Percentiles rank a stretch among this genome's conserved stretches.
Conservation (phyloP, 2,113 vertebrate genomes). For the Sciurus niger region DNA sequence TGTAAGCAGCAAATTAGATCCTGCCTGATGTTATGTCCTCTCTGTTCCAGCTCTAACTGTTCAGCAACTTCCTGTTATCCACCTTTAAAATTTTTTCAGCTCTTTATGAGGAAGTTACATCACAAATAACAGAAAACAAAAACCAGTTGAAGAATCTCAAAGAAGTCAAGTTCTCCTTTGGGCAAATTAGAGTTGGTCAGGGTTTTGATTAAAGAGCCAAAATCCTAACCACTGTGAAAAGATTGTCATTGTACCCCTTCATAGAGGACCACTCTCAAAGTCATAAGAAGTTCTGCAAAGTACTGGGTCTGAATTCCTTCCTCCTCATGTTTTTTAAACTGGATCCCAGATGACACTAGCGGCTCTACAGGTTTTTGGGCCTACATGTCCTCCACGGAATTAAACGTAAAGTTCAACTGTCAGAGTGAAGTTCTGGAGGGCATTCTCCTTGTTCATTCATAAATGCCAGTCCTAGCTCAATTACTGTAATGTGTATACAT, state of each 20-base stretch:
- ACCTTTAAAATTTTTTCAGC: slow-evolving; percentile 98
- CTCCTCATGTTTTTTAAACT: slow-evolving; percentile 99
- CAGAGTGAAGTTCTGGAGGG: slow-evolving; percentile 97
- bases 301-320: slow-evolving; percentile 98
- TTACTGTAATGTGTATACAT: slow-evolving; percentile 98
- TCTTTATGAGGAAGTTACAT: slow-evolving; percentile 99
- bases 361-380: slow-evolving; percentile 99
- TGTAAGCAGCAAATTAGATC: slow-evolving; percentile 98
- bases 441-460: slow-evolving; percentile 99
- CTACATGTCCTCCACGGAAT: slow-evolving; percentile 98
- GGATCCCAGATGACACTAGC: slow-evolving; percentile 97
- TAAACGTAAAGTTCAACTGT: slow-evolving; percentile 99
- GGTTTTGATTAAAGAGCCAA: slow-evolving; percentile 99
- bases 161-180: slow-evolving; percentile 99
- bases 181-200: slow-evolving; percentile 98
- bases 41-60: slow-evolving; percentile 98
- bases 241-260: slow-evolving; percentile 99
- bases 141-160: slow-evolving; percentile 99
- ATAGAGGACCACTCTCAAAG: slow-evolving; percentile 98
- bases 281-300: slow-evolving; percentile 99
- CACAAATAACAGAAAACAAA: slow-evolving; percentile 95
- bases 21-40: slow-evolving; percentile 98
- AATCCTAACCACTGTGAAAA: slow-evolving; percentile 99
- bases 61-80: slow-evolving; percentile 99
- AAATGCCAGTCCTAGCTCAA: slow-evolving; percentile 97